phyloP scores from a whole-genome alignment of 2,797 vertebrate genomes.

The Austrolebias charrua region DNA sequence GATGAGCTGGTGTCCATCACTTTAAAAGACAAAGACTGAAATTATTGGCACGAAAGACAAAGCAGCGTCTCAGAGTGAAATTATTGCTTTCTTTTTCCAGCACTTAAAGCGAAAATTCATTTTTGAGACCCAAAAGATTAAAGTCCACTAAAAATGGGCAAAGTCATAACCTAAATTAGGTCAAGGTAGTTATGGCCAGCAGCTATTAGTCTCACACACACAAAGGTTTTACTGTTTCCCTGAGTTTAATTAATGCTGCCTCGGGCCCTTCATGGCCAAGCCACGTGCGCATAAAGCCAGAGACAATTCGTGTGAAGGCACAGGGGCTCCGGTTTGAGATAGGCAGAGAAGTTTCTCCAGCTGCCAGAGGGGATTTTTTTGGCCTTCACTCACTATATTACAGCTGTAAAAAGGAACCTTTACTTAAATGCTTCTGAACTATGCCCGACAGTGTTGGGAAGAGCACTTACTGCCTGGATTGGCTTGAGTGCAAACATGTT shows the following conservation, averaged over 20 bases:
- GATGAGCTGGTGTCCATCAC: not conserved
- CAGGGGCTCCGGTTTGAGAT: slow-evolving; percentile 25
- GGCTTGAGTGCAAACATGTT: slow-evolving; percentile 34
- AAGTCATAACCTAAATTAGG: slow-evolving; percentile 66
- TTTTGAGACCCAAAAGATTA: slow-evolving; percentile 42
- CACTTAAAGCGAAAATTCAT: slow-evolving; percentile 27
- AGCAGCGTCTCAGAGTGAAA: slow-evolving; percentile 19
- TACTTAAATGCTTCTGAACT: slow-evolving; percentile 48
- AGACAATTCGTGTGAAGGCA: slow-evolving; percentile 16
- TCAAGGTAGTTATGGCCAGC: slow-evolving; percentile 48
- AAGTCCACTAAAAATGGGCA: slow-evolving; percentile 64
- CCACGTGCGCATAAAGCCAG: slow-evolving; percentile 32
- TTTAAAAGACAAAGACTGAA: slow-evolving; percentile 8
- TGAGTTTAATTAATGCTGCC: slow-evolving; percentile 72
- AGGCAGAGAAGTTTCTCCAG: slow-evolving; percentile 32
- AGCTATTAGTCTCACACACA: slow-evolving; percentile 59
- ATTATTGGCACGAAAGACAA: slow-evolving; percentile 17
- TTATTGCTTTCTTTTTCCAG: slow-evolving; percentile 8
- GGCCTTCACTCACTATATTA: slow-evolving; percentile 50
- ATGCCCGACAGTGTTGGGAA: slow-evolving; percentile 44
- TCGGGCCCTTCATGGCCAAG: slow-evolving; percentile 46
- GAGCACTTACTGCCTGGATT: slow-evolving; percentile 33
- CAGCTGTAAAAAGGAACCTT: slow-evolving; percentile 50
- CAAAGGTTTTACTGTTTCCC: slow-evolving; percentile 60
- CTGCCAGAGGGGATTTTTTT: slow-evolving; percentile 59